Conservation (phyloP, 35 echinoderm and acorn worm genomes). For the Ophiothrix spiculata region DNA sequence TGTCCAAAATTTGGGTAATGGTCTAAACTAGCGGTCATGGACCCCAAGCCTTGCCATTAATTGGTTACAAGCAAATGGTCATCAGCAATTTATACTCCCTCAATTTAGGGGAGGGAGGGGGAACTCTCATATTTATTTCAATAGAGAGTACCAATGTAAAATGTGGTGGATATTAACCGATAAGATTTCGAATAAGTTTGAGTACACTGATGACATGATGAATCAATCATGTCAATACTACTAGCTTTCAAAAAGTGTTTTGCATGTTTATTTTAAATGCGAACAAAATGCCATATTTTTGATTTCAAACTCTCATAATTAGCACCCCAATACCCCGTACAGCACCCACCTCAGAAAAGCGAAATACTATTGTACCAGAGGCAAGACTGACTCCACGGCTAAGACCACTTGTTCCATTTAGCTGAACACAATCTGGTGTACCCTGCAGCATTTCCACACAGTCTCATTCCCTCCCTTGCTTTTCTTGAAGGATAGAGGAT, state of each 20-base stretch:
- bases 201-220: too few species aligned
- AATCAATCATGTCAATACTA: too few species aligned
- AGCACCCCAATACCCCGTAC: too few species aligned
- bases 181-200: too few species aligned
- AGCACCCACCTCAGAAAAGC: too few species aligned
- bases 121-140: neutral
- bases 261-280: too few species aligned
- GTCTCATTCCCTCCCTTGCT: neutral
- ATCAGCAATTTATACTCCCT: neutral
- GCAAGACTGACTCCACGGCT: neutral
- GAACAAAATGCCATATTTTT: too few species aligned
- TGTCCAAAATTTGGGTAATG: neutral
- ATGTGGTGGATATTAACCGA: too few species aligned
- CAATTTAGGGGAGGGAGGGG: neutral
- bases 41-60: neutral
- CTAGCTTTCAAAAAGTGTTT: too few species aligned
- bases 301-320: too few species aligned
- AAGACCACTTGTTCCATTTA: conserved; percentile 1
- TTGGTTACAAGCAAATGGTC: neutral
- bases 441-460: conserved; percentile 6
- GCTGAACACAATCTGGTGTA: neutral
- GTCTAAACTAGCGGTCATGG: conserved; percentile 1
- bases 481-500: neutral
- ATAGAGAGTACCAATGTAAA: too few species aligned
- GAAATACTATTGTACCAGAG: too few species aligned